Percentiles rank a stretch among this genome's conserved stretches.
phyloP scores from a whole-genome alignment of 2,797 vertebrate species.

The Enteromius treurensis region DNA sequence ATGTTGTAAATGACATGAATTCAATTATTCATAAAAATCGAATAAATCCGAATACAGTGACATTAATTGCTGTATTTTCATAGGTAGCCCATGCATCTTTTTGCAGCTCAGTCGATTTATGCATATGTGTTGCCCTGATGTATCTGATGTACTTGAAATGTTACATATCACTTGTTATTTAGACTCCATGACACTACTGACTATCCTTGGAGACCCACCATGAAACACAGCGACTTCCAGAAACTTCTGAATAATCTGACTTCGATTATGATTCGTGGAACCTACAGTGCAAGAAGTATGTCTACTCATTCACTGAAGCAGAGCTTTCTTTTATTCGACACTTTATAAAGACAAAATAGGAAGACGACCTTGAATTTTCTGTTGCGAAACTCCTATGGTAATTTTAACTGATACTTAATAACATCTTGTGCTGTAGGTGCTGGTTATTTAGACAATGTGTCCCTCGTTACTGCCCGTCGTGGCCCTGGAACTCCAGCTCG shows the following conservation, averaged over 20 bases:
- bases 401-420: neutral
- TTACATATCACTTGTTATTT: slow-evolving; percentile 29
- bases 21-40: neutral
- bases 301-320: neutral
- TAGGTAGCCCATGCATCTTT: too few relatives aligned
- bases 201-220: slow-evolving; percentile 90
- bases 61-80: neutral
- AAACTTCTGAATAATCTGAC: slow-evolving; percentile 94
- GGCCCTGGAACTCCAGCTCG: slow-evolving; percentile 80
- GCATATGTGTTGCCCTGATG: neutral
- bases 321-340: neutral
- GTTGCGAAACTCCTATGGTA: neutral
- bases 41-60: neutral
- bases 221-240: slow-evolving; percentile 90
- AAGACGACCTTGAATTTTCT: neutral
- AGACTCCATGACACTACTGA: slow-evolving; percentile 92
- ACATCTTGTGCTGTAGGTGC: slow-evolving; percentile 76
- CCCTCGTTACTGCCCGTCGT: slow-evolving; percentile 81
- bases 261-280: slow-evolving; percentile 92
- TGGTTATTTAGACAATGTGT: slow-evolving; percentile 89
- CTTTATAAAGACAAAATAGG: neutral
- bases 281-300: slow-evolving; percentile 93
- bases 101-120: too few relatives aligned
- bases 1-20: neutral
- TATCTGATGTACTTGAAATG: neutral